These are phyloP conservation scores for Rhizomys pruinosus DNA, from an alignment of 2,113 vertebrate species.

Conservation along the genomic window DNA sequence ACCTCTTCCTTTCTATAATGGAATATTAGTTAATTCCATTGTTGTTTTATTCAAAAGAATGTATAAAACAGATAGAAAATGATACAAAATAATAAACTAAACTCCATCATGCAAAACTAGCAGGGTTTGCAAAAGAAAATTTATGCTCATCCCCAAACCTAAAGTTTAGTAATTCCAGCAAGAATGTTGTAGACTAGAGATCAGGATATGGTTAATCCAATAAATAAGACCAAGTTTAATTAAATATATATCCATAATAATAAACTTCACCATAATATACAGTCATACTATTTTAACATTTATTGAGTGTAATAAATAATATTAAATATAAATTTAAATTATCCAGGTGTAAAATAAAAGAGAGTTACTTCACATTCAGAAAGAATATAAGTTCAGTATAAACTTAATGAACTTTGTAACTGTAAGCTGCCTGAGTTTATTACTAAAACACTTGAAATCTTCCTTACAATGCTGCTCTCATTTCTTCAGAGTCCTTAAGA, in stretches of 20 bases:
- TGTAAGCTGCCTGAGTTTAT: conserved; percentile 64
- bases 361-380: background rate
- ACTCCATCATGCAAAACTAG: conserved; percentile 12
- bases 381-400: conserved; percentile 47
- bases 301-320: background rate
- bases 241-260: background rate
- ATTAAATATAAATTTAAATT: background rate
- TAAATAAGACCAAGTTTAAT: background rate
- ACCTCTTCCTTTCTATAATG: no score
- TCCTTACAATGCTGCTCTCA: conserved; percentile 61
- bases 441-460: conserved; percentile 61
- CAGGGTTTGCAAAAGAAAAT: background rate
- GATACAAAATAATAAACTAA: background rate
- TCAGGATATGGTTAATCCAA: background rate
- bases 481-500: conserved; percentile 59
- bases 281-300: conserved; percentile 31
- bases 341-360: background rate
- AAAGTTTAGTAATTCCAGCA: background rate
- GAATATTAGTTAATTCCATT: no score
- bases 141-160: background rate
- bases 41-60: background rate
- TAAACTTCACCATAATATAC: background rate
- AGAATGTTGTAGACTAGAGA: background rate
- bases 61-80: conserved; percentile 6
- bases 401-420: conserved; percentile 51